Percentiles rank a stretch among this genome's conserved stretches.
phyloP scores from a whole-genome alignment of 2,888 invertebrate genomes.

The Lasioglossum oenotherae region DNA sequence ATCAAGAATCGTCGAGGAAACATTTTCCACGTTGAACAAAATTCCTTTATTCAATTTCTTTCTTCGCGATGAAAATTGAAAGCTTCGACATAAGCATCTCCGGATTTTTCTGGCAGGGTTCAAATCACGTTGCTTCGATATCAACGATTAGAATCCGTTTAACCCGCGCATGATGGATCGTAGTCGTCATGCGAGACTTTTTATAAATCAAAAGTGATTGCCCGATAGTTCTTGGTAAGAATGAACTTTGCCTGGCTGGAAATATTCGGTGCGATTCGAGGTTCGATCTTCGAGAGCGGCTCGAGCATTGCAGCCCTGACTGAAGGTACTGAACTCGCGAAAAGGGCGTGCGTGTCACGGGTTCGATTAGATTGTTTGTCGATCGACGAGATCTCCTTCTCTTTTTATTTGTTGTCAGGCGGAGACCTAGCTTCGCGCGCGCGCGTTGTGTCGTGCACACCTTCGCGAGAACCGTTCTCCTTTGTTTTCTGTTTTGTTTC shows the following conservation, averaged over 20 bases:
- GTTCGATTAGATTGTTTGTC: neutral
- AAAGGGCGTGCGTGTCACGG: neutral
- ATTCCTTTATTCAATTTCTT: no score
- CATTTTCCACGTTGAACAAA: neutral
- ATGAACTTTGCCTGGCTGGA: neutral
- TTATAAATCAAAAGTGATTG: neutral
- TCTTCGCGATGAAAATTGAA: no score
- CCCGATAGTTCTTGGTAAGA: neutral
- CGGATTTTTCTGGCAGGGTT: no score
- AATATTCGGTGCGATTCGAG: neutral
- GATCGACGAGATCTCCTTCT: neutral
- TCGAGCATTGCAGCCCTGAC: neutral
- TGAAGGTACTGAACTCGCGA: constrained; percentile 4
- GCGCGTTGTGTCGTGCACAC: neutral
- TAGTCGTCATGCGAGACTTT: no score
- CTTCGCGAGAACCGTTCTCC: neutral
- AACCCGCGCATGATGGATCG: no score
- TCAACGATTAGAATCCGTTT: no score
- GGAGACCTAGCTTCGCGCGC: neutral
- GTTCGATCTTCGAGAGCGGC: neutral
- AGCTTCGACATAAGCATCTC: no score
- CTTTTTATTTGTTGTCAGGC: neutral
- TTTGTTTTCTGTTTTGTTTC: neutral
- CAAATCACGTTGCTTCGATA: no score
- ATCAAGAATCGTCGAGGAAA: neutral